These are phyloP conservation scores for Pogonocichla stellata DNA, from an alignment of 2,113 vertebrate genomes.

Conservation along the genomic window DNA sequence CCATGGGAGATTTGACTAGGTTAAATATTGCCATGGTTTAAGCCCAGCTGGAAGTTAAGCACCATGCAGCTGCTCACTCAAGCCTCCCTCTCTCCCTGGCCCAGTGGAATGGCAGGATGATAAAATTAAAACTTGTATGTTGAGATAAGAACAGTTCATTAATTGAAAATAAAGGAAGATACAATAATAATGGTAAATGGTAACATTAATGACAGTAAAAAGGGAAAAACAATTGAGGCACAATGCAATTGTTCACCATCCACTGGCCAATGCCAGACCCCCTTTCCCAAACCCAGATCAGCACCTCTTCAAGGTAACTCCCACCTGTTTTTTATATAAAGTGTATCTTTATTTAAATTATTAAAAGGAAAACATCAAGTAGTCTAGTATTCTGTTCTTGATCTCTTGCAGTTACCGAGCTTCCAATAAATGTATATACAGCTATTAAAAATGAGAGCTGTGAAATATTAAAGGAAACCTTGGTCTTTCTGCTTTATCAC, in stretches of 20 bases:
- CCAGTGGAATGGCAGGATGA: not conserved
- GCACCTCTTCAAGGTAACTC: not conserved
- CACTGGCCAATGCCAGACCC: not conserved
- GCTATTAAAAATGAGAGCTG: not conserved
- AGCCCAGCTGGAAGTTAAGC: not conserved
- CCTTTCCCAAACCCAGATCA: not conserved
- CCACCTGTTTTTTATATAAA: not conserved
- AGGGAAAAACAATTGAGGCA: not conserved
- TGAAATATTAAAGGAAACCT: not conserved
- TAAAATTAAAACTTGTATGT: not conserved
- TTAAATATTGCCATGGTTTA: not conserved
- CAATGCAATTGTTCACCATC: not conserved
- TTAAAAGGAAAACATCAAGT: not conserved
- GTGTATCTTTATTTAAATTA: not conserved
- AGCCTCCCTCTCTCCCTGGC: not conserved
- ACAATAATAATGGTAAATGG: not conserved
- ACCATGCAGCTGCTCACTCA: not conserved
- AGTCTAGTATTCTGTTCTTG: not conserved
- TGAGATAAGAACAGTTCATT: not conserved
- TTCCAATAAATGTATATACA: not conserved
- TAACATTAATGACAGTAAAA: not conserved
- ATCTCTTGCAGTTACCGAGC: not conserved
- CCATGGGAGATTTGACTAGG: not conserved
- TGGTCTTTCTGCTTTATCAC: not conserved
- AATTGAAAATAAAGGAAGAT: not conserved